A percentile compares a stretch with the other conserved stretches of the same genome.
Evolutionary conservation across 1,140 invertebrate species (phyloP).

Genomic region (Tetramorium simillimum): DNA sequence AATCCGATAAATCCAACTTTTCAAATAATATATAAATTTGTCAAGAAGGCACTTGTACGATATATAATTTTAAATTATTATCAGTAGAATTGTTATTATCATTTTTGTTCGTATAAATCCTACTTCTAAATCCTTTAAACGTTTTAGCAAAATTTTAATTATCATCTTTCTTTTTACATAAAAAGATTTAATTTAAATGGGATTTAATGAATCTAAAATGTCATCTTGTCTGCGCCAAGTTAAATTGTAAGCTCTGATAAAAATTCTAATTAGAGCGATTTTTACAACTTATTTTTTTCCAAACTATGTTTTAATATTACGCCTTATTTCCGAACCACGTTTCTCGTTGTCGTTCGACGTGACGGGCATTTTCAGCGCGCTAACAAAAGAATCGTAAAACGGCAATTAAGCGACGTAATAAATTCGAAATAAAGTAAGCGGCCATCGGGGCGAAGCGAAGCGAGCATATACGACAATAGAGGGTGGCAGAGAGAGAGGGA

Average conservation of each 20-base stretch:
- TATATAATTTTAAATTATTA: background rate
- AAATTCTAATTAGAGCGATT: slow-evolving; percentile 35
- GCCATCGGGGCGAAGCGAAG: background rate
- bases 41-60: background rate
- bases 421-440: slow-evolving; percentile 51
- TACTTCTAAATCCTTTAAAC: background rate
- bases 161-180: background rate
- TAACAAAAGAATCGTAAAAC: slow-evolving; percentile 44
- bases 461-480: background rate
- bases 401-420: slow-evolving; percentile 46
- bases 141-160: background rate
- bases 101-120: background rate
- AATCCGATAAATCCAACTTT: background rate
- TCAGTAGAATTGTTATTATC: background rate
- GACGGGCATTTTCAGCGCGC: slow-evolving; percentile 27
- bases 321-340: slow-evolving; percentile 7
- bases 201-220: background rate
- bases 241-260: background rate
- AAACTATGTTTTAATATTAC: slow-evolving; percentile 21
- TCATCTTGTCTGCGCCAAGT: background rate
- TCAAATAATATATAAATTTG: background rate
- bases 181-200: slow-evolving; percentile 9
- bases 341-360: slow-evolving; percentile 24
- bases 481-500: background rate
- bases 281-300: slow-evolving; percentile 9